Conservation (phyloP, 2,797 vertebrate species). For the Ambastaia sidthimunki region DNA sequence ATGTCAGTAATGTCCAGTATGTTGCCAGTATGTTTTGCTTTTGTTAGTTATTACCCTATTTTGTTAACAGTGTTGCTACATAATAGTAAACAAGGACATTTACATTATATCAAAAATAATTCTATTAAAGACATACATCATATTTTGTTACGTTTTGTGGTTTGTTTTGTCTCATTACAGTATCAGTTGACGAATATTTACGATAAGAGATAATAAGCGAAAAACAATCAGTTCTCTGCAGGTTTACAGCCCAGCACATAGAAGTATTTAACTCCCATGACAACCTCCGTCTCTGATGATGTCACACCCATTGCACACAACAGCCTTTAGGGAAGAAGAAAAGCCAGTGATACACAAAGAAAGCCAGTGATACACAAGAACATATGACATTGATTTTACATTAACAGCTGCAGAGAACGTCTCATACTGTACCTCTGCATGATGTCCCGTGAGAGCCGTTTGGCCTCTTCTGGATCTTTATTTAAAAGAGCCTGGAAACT, state of each 20-base stretch:
- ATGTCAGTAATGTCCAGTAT: neutral
- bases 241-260: slow-evolving; percentile 72
- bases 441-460: slow-evolving; percentile 68
- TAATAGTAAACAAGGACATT: neutral
- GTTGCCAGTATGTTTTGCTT: neutral
- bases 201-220: neutral
- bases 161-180: too few relatives aligned
- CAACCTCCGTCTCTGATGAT: slow-evolving; percentile 71
- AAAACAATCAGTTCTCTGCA: slow-evolving; percentile 49
- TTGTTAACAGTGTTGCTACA: neutral
- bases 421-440: slow-evolving; percentile 65
- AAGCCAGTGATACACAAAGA: neutral
- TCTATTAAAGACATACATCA: neutral
- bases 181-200: too few relatives aligned
- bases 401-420: neutral
- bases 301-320: slow-evolving; percentile 71
- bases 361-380: neutral
- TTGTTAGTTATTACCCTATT: neutral
- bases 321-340: slow-evolving; percentile 63
- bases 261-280: slow-evolving; percentile 70
- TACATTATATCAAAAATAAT: neutral
- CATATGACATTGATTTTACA: neutral
- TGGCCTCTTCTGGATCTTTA: slow-evolving; percentile 70
- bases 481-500: slow-evolving; percentile 74
- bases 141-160: neutral